Evolutionary conservation across 1,140 invertebrate species (phyloP).

Genomic region (Cydia fagiglandana): DNA sequence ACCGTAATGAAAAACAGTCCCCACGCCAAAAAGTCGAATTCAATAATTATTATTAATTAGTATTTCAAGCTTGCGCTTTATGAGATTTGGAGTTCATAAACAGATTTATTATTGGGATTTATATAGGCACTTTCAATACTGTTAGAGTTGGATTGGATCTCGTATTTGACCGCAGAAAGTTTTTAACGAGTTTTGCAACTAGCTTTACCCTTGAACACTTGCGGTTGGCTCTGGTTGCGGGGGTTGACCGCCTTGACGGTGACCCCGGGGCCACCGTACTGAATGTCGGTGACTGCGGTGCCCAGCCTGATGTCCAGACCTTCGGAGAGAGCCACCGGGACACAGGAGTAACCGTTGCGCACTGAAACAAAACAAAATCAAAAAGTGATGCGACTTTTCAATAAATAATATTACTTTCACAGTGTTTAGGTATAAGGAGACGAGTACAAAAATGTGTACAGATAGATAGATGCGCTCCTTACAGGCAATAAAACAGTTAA

Average conservation of each 20-base stretch:
- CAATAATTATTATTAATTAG: too few relatives aligned
- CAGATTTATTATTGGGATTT: constrained; percentile 16
- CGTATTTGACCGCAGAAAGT: constrained; percentile 46
- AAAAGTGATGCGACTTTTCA: neutral
- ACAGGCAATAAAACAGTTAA: too few relatives aligned
- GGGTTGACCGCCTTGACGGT: constrained; percentile 90
- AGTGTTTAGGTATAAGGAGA: neutral
- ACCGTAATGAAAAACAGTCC: neutral
- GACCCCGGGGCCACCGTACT: constrained; percentile 88
- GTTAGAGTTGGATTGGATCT: constrained; percentile 40
- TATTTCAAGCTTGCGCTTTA: neutral
- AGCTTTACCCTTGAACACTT: constrained; percentile 65
- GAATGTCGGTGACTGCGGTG: constrained; percentile 92
- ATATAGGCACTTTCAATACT: neutral
- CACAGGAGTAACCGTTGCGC: constrained; percentile 97
- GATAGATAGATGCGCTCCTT: too few relatives aligned
- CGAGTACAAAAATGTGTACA: too few relatives aligned
- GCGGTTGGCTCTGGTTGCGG: constrained; percentile 79
- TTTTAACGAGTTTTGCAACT: constrained; percentile 28
- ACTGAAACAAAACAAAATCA: constrained; percentile 82
- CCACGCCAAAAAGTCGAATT: constrained; percentile 1
- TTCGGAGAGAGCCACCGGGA: constrained; percentile 95
- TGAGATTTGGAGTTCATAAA: constrained; percentile 14
- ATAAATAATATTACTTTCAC: neutral
- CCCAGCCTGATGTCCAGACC: constrained; percentile 96